Base-by-base conservation (phyloP, 2,888 invertebrate genomes). In the Ferdinandea cuprea region DNA sequence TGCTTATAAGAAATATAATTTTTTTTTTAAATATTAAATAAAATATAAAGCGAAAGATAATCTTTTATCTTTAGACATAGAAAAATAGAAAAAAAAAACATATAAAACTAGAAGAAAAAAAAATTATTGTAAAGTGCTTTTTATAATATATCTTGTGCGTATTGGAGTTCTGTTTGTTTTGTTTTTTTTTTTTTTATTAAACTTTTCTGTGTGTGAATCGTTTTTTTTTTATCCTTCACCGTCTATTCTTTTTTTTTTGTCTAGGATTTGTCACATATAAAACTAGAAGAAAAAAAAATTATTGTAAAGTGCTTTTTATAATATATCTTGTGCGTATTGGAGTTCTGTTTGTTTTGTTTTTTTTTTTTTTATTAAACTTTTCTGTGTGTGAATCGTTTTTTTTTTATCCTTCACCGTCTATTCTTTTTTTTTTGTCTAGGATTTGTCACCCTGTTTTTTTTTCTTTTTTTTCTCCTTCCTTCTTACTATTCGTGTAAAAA, bases 61-160 rank as follows among this genome's bases (percentile, higher is more conserved):
- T n/a, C 48, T 71, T 69, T 66, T 71, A 61, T 66, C 66, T 71
- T 25, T 81, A 81, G 81, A 71, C 37, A 48, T 77, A 77, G 76
- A 58, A 66, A 69, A 61, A 58, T 68, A 73, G 66, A 42, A 69
- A 13, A n/a, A 68, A 52, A 65, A 52, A 58, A 54, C 25, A 3
- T n/a, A n/a, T n/a, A n/a, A n/a, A 44, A 42, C 44, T 63, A 63
- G 44, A 76, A 54, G 76, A 71, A 76, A 76, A 76, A 76, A 77
- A 81, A 81, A 81, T 81, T 78, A 73, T 83, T 78, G 83, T 83
- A 72, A 83, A 78, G 78, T 83, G 83, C 83, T 83, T 83, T 46
- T 80, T 78, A 78, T 72, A 65, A 37, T 74, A n/a, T n/a, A 32
- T 66, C 52, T 69, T 81, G 71, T 77, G 80, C 69, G 65, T 76